Conservation (phyloP, 1,140 invertebrate species). For the Pogonomyrmex barbatus region DNA sequence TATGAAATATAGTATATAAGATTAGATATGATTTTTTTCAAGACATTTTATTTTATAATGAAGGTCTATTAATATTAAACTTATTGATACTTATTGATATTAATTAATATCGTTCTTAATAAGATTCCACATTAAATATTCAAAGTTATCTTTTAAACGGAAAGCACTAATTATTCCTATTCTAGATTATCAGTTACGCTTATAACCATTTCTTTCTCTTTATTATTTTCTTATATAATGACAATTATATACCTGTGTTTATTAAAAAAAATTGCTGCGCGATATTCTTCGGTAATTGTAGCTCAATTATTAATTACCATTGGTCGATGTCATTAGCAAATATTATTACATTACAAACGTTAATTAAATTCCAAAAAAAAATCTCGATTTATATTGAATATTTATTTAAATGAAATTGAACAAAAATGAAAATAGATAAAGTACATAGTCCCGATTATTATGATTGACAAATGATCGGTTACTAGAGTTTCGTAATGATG, state of each 20-base stretch:
- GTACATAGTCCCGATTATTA: neutral
- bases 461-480: neutral
- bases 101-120: neutral
- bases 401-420: slow-evolving; percentile 5
- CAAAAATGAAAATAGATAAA: neutral
- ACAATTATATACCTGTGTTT: neutral
- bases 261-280: neutral
- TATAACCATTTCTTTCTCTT: neutral
- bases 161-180: neutral
- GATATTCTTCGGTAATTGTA: neutral
- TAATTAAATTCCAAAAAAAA: neutral
- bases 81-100: neutral
- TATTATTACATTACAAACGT: neutral
- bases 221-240: slow-evolving; percentile 1
- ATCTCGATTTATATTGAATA: neutral
- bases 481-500: neutral
- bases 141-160: neutral
- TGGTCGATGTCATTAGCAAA: neutral
- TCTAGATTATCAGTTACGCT: neutral
- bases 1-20: neutral
- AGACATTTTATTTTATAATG: neutral
- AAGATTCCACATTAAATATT: neutral
- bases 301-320: slow-evolving; percentile 2
- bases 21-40: neutral
- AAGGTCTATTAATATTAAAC: neutral